Evolutionary conservation across 2,888 invertebrate genomes (phyloP).

Genomic region (Troglohyphantes excavatus): DNA sequence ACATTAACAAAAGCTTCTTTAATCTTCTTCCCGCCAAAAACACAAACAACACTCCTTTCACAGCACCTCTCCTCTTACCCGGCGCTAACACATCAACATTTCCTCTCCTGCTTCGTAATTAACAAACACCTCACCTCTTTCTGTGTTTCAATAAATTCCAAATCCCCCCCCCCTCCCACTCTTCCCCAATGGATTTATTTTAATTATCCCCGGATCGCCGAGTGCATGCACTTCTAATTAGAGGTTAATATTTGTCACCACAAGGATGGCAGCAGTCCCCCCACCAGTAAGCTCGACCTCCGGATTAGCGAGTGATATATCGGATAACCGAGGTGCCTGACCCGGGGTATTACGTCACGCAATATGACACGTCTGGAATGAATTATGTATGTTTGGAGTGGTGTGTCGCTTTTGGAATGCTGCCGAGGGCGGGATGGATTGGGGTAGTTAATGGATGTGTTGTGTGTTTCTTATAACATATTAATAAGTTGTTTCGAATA

Average conservation of each 20-base stretch:
- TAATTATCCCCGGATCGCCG: constrained; percentile 31
- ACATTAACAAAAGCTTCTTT: no score
- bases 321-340: constrained; percentile 3
- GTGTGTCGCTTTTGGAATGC: background rate
- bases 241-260: constrained; percentile 64
- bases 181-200: constrained; percentile 19
- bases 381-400: background rate
- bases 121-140: constrained; percentile 13
- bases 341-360: background rate
- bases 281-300: background rate
- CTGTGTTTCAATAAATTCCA: constrained; percentile 57
- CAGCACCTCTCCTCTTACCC: background rate
- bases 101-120: constrained; percentile 25
- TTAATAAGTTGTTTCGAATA: no score
- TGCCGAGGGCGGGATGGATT: no score
- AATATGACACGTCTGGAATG: background rate
- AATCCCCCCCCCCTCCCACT: background rate
- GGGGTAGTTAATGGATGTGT: no score
- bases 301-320: constrained; percentile 1
- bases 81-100: constrained; percentile 15
- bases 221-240: constrained; percentile 41
- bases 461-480: no score
- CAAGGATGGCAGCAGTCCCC: background rate
- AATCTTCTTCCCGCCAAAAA: no score
- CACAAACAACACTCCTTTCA: background rate